Evolutionary conservation across 2,888 invertebrate species (phyloP), one percentile per base, ranked within the genome.

Genomic region (Nemotelus pantherinus): DNA sequence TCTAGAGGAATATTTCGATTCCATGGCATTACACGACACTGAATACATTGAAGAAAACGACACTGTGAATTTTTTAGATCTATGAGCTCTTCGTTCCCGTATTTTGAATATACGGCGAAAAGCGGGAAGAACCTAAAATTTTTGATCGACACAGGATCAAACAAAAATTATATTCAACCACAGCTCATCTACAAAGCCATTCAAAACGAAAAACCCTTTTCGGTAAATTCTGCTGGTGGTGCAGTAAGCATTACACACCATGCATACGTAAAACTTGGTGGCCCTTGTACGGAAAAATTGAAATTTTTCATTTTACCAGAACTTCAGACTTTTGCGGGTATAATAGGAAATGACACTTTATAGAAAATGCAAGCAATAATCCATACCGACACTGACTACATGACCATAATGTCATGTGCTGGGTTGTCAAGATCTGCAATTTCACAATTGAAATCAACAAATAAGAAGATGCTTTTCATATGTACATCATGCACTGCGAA

Each of bases 1-100:
- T 2, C 53, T 1, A 2, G 3, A 57, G 25, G 57, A 25, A 57
- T 25, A 25, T 57, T 1, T 25, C 3, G 57, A 57, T 10, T 57
- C 10, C 10, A 10, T 57, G 3, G 57, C 57, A 1, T 4, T 25
- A 57, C n/a, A 57, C n/a, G 57, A 10, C 4, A 57, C 10, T 10
- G 57, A 57, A 57, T 60, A 5, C 63, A 7, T 2, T n/a, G 9
- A 65, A 7, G 41, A 65, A 44, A 10, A 70, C 7, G 74, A 77
- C 50, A 68, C 55, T 45, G 63, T 63, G 9, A 41, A 72, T 78
- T 77, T 78, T 78, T 78, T 78, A 78, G 78, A 58, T 57, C 71
- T 43, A 60, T 53, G 67, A 44, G 58, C 76, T 75, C 78, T 77
- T 71, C 65, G 78, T 71, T 78, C 6, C 78, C 78, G 4, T 76